Base-by-base conservation (phyloP, 2,888 invertebrate genomes). In the Mycalesis mineus region DNA sequence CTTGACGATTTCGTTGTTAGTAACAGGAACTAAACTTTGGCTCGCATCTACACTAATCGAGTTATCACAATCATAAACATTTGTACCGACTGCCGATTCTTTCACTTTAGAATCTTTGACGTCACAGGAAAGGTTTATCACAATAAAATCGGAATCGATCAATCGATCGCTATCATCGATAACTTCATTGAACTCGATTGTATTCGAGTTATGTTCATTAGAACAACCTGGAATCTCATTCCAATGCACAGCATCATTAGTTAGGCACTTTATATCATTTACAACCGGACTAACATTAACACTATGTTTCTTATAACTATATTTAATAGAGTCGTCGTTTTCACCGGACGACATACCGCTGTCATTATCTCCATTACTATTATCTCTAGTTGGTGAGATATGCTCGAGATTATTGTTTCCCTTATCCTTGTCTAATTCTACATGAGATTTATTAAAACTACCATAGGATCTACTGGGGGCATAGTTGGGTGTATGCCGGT, bases 221-320 rank as follows among this genome's bases (percentile, higher is more conserved):
- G 88, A 88, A 82, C 87, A 87, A 75, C 83, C 75, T 36, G 89
- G 89, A 88, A 88, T 88, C 73, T 84, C 84, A 88, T 88, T 86
- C 87, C 87, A 73, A 55, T 69, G 74, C 70, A 77, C 78, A 70
- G 72, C 78, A 77, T 84, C 77, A 65, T 72, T 75, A 69, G 70
- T 82, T 84, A 89, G 89, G 89, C 89, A 89, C 89, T 88, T 89
- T 75, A 74, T 75, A 66, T 77, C 75, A 62, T 69, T 68, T 72
- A 75, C 65, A 57, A 58, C 72, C 68, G 73, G 66, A 75, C 70
- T 77, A 72, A 77, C 41, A 50, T 70, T 78, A 74, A 69, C 68
- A 71, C 57, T 57, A 58, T 72, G 73, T 68, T 70, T 71, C 57
- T 69, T 77, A 72, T 63, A 64, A 50, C 70, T 68, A 68, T 72